Evolutionary conservation across 2,113 vertebrate genomes (phyloP), one percentile per base, ranked within the genome.

Genomic region (Boleophthalmus pectinirostris): DNA sequence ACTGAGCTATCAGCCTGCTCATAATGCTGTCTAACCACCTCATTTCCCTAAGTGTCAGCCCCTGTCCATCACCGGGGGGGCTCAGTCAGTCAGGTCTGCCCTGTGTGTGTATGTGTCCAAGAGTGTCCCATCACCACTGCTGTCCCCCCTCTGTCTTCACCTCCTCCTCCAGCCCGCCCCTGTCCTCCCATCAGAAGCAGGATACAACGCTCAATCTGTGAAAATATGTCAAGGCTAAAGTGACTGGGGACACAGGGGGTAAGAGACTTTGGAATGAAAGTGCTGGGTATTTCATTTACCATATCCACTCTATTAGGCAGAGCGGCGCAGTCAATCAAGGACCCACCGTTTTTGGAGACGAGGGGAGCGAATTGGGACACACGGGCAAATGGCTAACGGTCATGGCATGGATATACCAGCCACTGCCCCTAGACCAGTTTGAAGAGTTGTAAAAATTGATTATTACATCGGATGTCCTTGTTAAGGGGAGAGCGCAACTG

Each of bases 21-120:
- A 82, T 95, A 95, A 95, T 94, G 94, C 94, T 89, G 73, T 93
- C 93, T 95, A 96, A 96, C 85, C 90, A 95, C 93, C 94, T 96
- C 91, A 95, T 96, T 95, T 96, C 94, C 95, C 93, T 95, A 94
- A 93, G 93, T 93, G 93, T 92, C 93, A 91, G 85, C 79, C 75
- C 58, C 68, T 71, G 89, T 91, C 90, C 90, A 87, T 93, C 93
- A 88, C 75, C 82, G 1, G 86, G 66, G 82, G 81, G 82, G 81
- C 86, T 80, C 84, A 63, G 82, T 81, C 88, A 63, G 82, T 81
- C 88, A 56, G 86, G 81, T 47, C 21, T 83, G 89, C 90, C 83
- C 92, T 91, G 25, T 33, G 58, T 82, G 87, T 83, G 87, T 84
- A 73, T 81, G 87, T 82, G 87, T 88, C 87, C 74, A 35, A 79